A percentile compares a stretch with the other conserved stretches of the same genome.
These are phyloP conservation scores for Stenodera caucasica DNA, from an alignment of 2,888 invertebrate species.

Conservation along the genomic window DNA sequence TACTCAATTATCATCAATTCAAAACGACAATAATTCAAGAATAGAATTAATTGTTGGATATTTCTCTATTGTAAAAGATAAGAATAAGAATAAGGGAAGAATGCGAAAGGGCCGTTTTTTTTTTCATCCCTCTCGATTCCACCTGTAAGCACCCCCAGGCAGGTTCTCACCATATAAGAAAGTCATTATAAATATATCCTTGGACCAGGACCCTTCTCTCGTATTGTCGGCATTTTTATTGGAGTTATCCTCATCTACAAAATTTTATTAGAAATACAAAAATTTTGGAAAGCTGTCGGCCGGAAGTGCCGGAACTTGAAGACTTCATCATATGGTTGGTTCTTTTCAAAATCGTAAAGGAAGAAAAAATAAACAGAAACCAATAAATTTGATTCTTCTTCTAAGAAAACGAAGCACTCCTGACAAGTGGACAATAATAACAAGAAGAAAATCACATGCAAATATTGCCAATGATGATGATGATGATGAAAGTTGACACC, in stretches of 20 bases:
- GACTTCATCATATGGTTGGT: neutral
- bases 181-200: no score
- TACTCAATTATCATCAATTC: neutral
- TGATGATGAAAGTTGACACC: neutral
- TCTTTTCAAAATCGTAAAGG: no score
- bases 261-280: neutral
- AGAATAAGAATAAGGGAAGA: neutral
- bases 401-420: neutral
- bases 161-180: slow-evolving; percentile 3
- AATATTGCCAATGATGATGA: neutral
- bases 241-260: no score
- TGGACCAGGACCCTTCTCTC: no score
- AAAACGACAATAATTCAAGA: neutral
- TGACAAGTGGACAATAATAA: no score
- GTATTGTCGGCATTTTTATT: neutral
- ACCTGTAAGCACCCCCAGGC: slow-evolving; percentile 5
- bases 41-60: slow-evolving; percentile 1
- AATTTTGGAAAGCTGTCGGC: no score
- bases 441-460: neutral
- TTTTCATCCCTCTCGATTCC: no score
- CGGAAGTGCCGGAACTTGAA: neutral
- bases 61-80: neutral
- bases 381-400: slow-evolving; percentile 1
- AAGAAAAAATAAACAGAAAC: neutral
- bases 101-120: slow-evolving; percentile 2